Conservation (phyloP, 1,140 invertebrate species). For the Diploscapter pachys region DNA sequence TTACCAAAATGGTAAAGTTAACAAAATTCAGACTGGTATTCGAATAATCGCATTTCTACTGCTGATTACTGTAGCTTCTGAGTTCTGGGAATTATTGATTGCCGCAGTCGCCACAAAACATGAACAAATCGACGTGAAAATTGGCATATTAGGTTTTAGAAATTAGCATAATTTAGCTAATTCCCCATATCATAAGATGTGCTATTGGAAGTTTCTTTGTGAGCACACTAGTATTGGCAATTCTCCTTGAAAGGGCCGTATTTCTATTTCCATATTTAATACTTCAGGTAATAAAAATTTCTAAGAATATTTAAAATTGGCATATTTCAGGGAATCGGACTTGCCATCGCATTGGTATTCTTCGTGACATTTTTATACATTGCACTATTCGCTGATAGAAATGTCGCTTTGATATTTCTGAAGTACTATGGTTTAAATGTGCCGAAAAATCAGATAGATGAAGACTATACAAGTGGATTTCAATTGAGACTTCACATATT, state of each 20-base stretch:
- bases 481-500: background rate
- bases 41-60: slow-evolving; percentile 14
- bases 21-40: slow-evolving; percentile 10
- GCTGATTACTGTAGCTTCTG: slow-evolving; percentile 11
- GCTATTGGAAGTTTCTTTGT: slow-evolving; percentile 7
- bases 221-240: slow-evolving; percentile 14
- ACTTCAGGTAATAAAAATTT: background rate
- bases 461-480: slow-evolving; percentile 10
- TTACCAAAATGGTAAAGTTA: background rate
- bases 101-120: slow-evolving; percentile 8
- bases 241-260: slow-evolving; percentile 14
- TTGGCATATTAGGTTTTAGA: background rate
- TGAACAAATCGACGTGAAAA: background rate
- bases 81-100: slow-evolving; percentile 15
- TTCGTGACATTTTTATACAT: slow-evolving; percentile 19
- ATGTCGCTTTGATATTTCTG: slow-evolving; percentile 10
- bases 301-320: background rate
- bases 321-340: slow-evolving; percentile 10
- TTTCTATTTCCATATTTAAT: slow-evolving; percentile 13
- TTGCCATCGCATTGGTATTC: slow-evolving; percentile 14
- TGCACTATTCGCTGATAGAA: slow-evolving; percentile 14
- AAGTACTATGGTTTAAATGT: slow-evolving; percentile 10
- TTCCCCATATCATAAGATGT: background rate
- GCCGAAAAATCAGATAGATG: slow-evolving; percentile 8
- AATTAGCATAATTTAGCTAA: background rate